These are phyloP conservation scores for Apostichopus californicus DNA, from an alignment of 35 echinoderm and acorn worm species.

Conservation along the genomic window DNA sequence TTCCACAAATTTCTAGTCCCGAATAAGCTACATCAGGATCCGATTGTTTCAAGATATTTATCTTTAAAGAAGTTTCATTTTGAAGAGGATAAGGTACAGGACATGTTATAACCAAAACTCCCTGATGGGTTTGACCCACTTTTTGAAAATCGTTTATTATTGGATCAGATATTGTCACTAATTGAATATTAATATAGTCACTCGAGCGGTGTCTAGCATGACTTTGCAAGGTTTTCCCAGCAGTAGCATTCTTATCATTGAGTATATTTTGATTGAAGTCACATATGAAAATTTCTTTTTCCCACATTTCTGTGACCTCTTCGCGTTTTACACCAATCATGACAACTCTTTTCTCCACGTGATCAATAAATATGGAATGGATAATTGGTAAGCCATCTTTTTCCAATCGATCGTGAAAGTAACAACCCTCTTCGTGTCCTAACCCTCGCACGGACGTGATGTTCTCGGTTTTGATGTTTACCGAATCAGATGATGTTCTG, in stretches of 20 bases:
- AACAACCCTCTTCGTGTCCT: conserved; percentile 46
- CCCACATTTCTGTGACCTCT: conserved; percentile 40
- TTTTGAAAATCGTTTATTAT: conserved; percentile 59
- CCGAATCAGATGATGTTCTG: neutral
- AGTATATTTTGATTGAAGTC: conserved; percentile 43
- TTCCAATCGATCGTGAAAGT: conserved; percentile 39
- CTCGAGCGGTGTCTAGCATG: neutral
- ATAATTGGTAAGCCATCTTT: conserved; percentile 57
- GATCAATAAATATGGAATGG: conserved; percentile 69
- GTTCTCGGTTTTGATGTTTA: neutral
- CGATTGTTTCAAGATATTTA: conserved; percentile 46
- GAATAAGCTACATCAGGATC: conserved; percentile 42
- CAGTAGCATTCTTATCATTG: neutral
- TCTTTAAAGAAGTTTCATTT: conserved; percentile 4
- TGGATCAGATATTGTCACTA: conserved; percentile 60
- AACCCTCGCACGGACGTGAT: neutral
- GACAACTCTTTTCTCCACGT: conserved; percentile 14
- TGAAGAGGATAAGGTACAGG: conserved; percentile 43
- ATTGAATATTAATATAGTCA: neutral
- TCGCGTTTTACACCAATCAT: conserved; percentile 61
- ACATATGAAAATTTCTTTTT: conserved; percentile 54
- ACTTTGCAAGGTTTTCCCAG: too few relatives aligned
- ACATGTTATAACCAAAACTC: conserved; percentile 73
- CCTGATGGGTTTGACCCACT: conserved; percentile 61
- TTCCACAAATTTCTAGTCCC: conserved; percentile 47